Evolutionary conservation across 2,113 vertebrate species (phyloP), one percentile per base, ranked within the genome.

Genomic region (Hoplias malabaricus): DNA sequence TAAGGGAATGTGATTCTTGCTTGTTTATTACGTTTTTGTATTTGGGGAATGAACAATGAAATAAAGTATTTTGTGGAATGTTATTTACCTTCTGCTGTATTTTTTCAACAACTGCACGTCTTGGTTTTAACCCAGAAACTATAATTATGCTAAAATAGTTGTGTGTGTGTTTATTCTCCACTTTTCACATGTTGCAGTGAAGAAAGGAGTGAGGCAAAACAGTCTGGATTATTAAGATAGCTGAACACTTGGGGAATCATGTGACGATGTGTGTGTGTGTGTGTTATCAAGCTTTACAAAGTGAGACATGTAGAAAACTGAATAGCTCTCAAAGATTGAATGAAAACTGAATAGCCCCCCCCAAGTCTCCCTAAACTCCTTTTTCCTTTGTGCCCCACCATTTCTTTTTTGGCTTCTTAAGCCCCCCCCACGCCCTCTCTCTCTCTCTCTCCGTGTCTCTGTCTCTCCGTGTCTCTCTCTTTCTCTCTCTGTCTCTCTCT

Each of bases 1-100:
- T 90, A 92, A 86, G 72, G 70, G 77, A 92, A 90, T 88, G 70
- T 88, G 74, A 85, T 84, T 71, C 74, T 78, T 87, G 80, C 75
- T 77, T 89, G 79, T 86, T 88, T 86, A 84, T 77, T 80, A 74
- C 61, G 78, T 88, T 89, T 87, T 79, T 88, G 84, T 78, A 70
- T 53, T 87, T 89, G 84, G 76, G 82, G 82, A 19, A 84, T 85
- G 79, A 61, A 86, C 57, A 87, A 84, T 84, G 27, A 84, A 90
- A 88, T 89, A 85, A 90, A 82, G 73, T 84, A 78, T 75, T 90
- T 83, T 90, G 76, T 87, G 85, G 73, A 86, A 88, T 71, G 53
- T 77, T 12, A 14, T 54, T 78, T 65, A 71, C n/a, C 74, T 10
- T 53, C 36, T 33, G 4, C 25, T 69, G 23, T 19, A 76, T 70